Base-by-base conservation (phyloP, 1,140 invertebrate species). In the Atta colombica region DNA sequence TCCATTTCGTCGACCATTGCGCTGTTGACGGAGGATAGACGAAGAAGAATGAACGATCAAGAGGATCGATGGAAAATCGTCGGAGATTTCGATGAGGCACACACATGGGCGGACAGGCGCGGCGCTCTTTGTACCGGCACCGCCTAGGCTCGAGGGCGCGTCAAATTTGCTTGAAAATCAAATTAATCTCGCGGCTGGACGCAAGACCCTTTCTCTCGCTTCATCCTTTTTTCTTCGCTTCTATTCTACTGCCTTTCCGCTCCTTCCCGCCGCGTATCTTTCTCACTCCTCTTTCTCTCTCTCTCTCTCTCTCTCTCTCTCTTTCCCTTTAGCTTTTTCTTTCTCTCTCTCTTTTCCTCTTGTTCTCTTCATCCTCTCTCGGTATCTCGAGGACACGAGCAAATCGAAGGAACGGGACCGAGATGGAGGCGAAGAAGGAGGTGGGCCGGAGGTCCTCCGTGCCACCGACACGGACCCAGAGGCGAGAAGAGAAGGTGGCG, bases 161-260 rank as follows among this genome's bases (percentile, higher is more conserved):
- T 94, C 93, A 93, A 94, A 94, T 94, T 94, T 94, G 92, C 87
- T 93, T 94, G 92, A 94, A 93, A 94, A 93, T 94, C 93, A 93
- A 94, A 94, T 94, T 93, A 94, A 94, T 93, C 93, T 93, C 92
- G 91, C 92, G 92, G 91, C 92, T 92, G 91, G 88, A 86, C 87
- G 88, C 90, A 91, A 85, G 85, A 86, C 74, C 85, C 28, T 55
- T 60, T 53, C 45, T 71, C 77, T 63, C 58, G 25, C 39, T 51
- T 12, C 66, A 12, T 58, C 71, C 39, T 45, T 39, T 49, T 45
- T 21, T 31, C 45, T 49, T 86, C 58, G 28, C 45, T 86, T 31
- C 14, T 53, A 81, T 45, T 31, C 51, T 25, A 25, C n/a, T 69
- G 25, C 18, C 31, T 35, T 14, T 5, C 35, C 68, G 14, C 16